Evolutionary conservation across 2,113 vertebrate genomes (phyloP).

Genomic region (Nestor notabilis): DNA sequence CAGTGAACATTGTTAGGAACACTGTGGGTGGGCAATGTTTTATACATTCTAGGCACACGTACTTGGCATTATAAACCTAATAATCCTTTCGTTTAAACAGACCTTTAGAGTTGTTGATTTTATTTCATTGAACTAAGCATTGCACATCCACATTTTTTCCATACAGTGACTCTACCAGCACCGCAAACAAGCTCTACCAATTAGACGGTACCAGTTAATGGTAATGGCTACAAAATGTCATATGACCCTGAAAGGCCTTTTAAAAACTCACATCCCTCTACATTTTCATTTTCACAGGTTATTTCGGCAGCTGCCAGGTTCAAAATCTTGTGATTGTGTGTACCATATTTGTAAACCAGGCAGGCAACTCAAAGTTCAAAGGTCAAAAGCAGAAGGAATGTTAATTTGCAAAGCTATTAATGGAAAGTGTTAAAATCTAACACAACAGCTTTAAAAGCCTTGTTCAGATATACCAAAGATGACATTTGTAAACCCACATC

Average conservation of each 20-base stretch:
- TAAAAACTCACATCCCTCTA: background rate
- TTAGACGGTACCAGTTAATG: background rate
- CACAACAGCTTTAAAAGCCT: constrained; percentile 36
- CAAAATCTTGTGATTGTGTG: constrained; percentile 23
- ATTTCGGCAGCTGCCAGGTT: background rate
- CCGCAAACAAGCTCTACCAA: background rate
- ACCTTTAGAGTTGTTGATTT: background rate
- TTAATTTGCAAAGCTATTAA: constrained; percentile 45
- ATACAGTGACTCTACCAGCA: background rate
- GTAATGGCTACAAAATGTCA: background rate
- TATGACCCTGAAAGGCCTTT: background rate
- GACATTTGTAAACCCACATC: constrained; percentile 57
- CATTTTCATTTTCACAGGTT: constrained; percentile 16
- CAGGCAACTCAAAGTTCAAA: constrained; percentile 35
- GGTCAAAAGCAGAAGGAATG: constrained; percentile 23
- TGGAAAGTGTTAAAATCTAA: constrained; percentile 44
- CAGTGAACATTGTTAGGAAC: background rate
- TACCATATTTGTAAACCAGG: background rate
- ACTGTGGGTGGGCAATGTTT: constrained; percentile 29
- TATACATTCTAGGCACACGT: background rate
- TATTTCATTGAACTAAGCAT: background rate
- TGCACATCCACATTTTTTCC: background rate
- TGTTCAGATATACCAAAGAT: background rate
- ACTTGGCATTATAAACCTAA: background rate
- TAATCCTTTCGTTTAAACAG: constrained; percentile 37